phyloP scores from a whole-genome alignment of 64 coral and sea anemone species.

The Actinia equina region DNA sequence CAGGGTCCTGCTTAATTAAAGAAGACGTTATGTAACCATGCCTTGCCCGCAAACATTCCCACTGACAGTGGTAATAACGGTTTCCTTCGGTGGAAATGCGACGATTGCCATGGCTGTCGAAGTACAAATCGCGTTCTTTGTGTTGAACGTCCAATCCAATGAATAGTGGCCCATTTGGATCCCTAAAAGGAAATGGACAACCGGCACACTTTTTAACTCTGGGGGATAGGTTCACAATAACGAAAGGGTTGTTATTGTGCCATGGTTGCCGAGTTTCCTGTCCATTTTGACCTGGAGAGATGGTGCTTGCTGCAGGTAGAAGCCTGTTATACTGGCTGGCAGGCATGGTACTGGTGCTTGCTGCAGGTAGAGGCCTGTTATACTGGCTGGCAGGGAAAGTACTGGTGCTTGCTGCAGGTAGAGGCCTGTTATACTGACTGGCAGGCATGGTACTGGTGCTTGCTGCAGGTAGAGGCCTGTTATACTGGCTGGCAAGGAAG shows the following conservation, averaged over 20 bases:
- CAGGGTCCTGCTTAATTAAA: no score
- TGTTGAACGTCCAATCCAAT: neutral
- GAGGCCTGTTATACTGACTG: no score
- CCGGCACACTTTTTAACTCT: neutral
- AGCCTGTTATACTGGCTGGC: no score
- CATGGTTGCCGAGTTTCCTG: neutral
- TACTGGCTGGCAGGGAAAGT: no score
- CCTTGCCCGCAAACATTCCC: neutral
- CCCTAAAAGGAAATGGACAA: neutral
- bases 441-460: no score
- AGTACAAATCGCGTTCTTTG: neutral
- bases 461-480: no score
- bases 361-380: no score
- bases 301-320: no score
- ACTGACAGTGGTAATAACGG: neutral
- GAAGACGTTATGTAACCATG: neutral
- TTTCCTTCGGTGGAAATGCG: neutral
- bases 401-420: no score
- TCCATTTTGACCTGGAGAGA: neutral
- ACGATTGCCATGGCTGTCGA: neutral
- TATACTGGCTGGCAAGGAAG: no score
- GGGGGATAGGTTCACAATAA: neutral
- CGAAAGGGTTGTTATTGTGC: neutral
- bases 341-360: no score
- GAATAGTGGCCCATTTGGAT: neutral